Evolutionary conservation across 1,140 invertebrate species (phyloP).

Genomic region (Neoseiulus cucumeris): DNA sequence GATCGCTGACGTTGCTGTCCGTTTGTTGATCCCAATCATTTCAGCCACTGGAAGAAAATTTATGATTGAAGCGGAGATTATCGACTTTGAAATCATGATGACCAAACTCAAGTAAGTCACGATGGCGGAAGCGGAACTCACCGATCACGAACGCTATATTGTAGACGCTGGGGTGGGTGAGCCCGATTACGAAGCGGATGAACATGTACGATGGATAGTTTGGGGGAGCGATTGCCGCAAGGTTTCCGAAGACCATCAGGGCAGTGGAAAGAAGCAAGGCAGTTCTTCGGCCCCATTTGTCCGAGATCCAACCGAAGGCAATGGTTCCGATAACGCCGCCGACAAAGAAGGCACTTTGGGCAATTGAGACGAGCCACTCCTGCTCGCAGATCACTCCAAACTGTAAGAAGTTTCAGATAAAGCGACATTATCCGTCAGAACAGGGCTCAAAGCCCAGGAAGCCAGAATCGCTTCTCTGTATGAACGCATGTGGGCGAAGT

Average conservation of each 20-base stretch:
- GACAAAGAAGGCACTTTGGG: conserved; percentile 44
- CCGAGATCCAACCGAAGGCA: conserved; percentile 46
- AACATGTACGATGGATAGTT: conserved; percentile 21
- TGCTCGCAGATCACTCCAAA: conserved; percentile 43
- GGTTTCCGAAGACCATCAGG: not conserved
- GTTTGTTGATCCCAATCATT: too few relatives aligned
- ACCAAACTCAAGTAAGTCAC: too few relatives aligned
- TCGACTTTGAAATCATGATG: too few relatives aligned
- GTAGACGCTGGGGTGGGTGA: conserved; percentile 35
- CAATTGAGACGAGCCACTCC: conserved; percentile 40
- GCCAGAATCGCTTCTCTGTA: too few relatives aligned
- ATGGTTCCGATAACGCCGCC: conserved; percentile 46
- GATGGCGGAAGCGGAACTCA: conserved; percentile 56
- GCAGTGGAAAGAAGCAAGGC: not conserved
- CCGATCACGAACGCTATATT: conserved; percentile 56
- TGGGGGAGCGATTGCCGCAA: conserved; percentile 11
- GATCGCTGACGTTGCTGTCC: too few relatives aligned
- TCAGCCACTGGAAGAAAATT: too few relatives aligned
- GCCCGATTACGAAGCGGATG: conserved; percentile 20
- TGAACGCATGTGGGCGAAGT: too few relatives aligned
- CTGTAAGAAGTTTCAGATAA: conserved; percentile 27
- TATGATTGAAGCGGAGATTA: too few relatives aligned
- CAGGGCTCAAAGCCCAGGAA: too few relatives aligned
- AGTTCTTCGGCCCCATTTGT: conserved; percentile 23
- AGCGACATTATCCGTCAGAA: too few relatives aligned